These are phyloP conservation scores for Eulemur mongoz DNA, from an alignment of 2,797 vertebrate species.

Conservation along the genomic window DNA sequence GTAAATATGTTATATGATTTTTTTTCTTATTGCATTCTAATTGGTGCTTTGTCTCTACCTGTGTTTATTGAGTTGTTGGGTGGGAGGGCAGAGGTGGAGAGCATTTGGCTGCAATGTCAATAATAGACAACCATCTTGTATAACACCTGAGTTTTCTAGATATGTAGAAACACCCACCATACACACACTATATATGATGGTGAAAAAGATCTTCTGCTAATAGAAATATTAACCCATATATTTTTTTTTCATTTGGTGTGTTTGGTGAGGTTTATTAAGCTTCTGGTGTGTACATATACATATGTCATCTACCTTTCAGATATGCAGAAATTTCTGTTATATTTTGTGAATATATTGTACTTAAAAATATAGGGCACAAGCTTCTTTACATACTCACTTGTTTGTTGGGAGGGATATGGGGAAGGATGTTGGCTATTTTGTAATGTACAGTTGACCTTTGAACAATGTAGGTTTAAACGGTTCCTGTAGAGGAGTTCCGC, in stretches of 20 bases:
- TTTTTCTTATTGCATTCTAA: neutral
- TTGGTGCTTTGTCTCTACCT: neutral
- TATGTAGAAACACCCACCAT: neutral
- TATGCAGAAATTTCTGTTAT: neutral
- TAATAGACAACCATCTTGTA: neutral
- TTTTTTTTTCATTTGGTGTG: neutral
- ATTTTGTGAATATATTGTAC: neutral
- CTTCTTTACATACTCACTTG: neutral
- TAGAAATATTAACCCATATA: neutral
- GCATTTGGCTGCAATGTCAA: neutral
- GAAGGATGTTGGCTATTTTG: neutral
- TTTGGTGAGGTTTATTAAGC: no score
- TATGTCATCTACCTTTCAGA: neutral
- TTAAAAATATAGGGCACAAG: neutral
- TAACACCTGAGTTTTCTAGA: neutral
- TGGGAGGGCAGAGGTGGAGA: neutral
- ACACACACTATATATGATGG: neutral
- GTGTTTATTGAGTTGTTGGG: neutral
- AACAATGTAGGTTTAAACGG: neutral
- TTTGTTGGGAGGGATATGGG: neutral
- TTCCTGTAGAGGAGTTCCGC: neutral
- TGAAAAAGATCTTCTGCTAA: neutral
- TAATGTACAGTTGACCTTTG: neutral
- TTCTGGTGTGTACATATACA: neutral
- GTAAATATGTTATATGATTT: neutral